phyloP scores from a whole-genome alignment of 1,140 invertebrate genomes.

The Sitodiplosis mosellana region DNA sequence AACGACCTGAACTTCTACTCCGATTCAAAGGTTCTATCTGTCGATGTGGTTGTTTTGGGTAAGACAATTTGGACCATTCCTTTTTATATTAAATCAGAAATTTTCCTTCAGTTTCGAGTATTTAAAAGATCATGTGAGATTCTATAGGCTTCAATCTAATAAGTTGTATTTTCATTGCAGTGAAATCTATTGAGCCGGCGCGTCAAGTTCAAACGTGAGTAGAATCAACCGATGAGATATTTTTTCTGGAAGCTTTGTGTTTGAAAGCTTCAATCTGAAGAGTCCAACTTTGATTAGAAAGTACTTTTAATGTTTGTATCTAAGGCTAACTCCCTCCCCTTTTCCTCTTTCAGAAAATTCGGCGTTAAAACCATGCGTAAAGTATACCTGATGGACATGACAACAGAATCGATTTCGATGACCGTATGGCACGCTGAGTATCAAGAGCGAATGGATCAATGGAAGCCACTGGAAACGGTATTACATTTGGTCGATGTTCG shows the following conservation, averaged over 20 bases:
- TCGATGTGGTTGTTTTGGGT: no score
- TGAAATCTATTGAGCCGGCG: slow-evolving; percentile 17
- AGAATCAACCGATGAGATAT: no score
- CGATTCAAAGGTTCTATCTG: no score
- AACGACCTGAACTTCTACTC: slow-evolving; percentile 18
- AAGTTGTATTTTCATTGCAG: slow-evolving; percentile 21
- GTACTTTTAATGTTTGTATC: no score
- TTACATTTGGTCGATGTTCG: slow-evolving; percentile 29
- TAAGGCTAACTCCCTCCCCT: no score
- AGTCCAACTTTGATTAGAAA: no score
- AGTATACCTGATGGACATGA: slow-evolving; percentile 27
- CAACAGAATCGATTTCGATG: slow-evolving; percentile 20
- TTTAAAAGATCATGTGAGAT: no score
- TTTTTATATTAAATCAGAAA: no score
- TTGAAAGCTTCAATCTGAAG: no score
- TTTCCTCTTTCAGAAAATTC: slow-evolving; percentile 5
- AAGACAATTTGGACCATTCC: no score
- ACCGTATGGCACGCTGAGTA: slow-evolving; percentile 28
- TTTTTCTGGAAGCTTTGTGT: no score
- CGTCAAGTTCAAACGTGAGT: slow-evolving; percentile 12
- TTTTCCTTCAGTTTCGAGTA: no score
- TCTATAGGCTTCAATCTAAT: slow-evolving; percentile 3
- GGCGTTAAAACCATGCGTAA: slow-evolving; percentile 21
- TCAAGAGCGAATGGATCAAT: slow-evolving; percentile 17
- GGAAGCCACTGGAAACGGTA: slow-evolving; percentile 26